Conservation (phyloP, 2,797 vertebrate genomes). For the Mastacembelus armatus region DNA sequence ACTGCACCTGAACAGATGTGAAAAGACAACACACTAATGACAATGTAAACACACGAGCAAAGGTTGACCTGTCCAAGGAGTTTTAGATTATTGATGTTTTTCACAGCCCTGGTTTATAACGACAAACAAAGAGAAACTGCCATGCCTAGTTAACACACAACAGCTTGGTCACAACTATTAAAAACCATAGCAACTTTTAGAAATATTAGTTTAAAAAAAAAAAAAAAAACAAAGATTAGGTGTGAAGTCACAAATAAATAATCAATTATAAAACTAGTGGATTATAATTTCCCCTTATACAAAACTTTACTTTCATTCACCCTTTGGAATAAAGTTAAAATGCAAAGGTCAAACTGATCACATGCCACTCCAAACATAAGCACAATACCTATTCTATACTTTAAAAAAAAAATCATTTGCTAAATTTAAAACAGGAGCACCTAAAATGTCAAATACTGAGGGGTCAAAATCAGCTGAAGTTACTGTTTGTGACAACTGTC, state of each 20-base stretch:
- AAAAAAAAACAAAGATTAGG: not conserved
- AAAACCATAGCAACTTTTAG: constrained; percentile 1
- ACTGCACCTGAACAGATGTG: constrained; percentile 35
- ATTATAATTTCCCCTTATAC: not conserved
- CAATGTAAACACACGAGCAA: constrained; percentile 65
- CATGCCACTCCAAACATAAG: not conserved
- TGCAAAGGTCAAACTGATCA: not conserved
- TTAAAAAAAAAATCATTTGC: not conserved
- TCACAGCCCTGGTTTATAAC: constrained; percentile 68
- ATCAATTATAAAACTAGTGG: not conserved
- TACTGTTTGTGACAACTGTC: not conserved
- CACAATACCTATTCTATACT: not conserved
- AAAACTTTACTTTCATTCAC: not conserved
- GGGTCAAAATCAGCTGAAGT: not conserved
- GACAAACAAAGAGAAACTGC: constrained; percentile 24
- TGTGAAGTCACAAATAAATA: too few relatives aligned
- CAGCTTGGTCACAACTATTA: not conserved
- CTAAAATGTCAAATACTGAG: too few relatives aligned
- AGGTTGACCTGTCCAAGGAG: constrained; percentile 76
- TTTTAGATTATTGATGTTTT: constrained; percentile 72
- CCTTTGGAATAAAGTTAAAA: not conserved
- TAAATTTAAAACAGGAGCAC: not conserved
- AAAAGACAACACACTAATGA: constrained; percentile 56
- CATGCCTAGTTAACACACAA: constrained; percentile 52
- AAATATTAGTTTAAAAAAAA: not conserved